Base-by-base conservation (phyloP, 2,797 vertebrate genomes). In the Galaxias olidus region DNA sequence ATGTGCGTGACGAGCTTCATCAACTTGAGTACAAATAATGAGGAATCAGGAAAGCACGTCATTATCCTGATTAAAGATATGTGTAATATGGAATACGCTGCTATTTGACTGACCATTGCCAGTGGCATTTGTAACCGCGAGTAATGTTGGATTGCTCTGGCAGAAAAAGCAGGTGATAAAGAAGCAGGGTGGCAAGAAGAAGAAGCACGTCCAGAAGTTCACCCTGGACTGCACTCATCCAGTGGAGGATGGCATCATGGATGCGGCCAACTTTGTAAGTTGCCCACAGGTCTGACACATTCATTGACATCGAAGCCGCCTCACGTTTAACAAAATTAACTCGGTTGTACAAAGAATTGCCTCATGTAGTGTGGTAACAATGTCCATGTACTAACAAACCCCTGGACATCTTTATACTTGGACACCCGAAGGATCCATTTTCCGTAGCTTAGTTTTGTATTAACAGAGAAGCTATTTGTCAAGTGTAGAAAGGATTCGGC, bases 221-320 rank as follows among this genome's bases (percentile, higher is more conserved):
- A 99, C 97, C 0, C 85, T 99, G 77, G 97, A 99, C 81, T 99
- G 97, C 82, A 99, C 97, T 10, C 97, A 99, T 76, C 97, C 97
- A 0, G 97, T 98, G 0, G 97, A 99, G 85, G 97, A 99, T 90
- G 97, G 96, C 42, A 99, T 99, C 85, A 99, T 99, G 96, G 96
- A 99, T 40, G 96, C 97, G 30, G 96, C 95, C 72, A 99, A 98
- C 85, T 98, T 99, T 67, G 96, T 99, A 88, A 95, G 96, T 92
- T 47, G 0, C 60, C 30, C 12, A 43, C 0, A 4, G 43, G 1
- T 7, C 17, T 56, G 41, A 10, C n/a, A 14, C 9, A 30, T 41
- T 53, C 9, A 30, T 41, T 53, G 46, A 17, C 15, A 14, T 46
- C 10, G 9, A 8, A 4, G 13, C 18, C 5, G 4, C 12, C 1